phyloP scores from a whole-genome alignment of 2,888 invertebrate species.

The Drymonia ruficornis region DNA sequence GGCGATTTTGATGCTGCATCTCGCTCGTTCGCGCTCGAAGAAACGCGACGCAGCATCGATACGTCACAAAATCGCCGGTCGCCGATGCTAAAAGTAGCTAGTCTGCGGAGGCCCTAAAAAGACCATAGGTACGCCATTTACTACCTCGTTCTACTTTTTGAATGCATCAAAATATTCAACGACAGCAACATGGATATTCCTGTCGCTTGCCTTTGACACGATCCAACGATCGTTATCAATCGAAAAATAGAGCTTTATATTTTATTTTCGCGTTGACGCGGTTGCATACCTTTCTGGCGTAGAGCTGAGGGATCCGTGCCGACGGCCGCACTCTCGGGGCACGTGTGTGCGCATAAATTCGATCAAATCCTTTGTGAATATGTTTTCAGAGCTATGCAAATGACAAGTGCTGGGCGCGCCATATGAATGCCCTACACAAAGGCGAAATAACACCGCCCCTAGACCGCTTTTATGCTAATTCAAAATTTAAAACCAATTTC shows the following conservation, averaged over 20 bases:
- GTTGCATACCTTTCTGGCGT: slow-evolving; percentile 42
- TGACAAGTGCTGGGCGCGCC: slow-evolving; percentile 43
- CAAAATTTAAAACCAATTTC: slow-evolving; percentile 48
- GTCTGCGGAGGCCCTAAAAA: too few species aligned
- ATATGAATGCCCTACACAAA: slow-evolving; percentile 41
- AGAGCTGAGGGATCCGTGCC: slow-evolving; percentile 34
- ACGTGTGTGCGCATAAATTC: slow-evolving; percentile 74
- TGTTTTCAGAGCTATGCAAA: slow-evolving; percentile 43
- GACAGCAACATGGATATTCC: too few species aligned
- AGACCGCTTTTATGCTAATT: slow-evolving; percentile 29
- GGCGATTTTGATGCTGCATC: too few species aligned
- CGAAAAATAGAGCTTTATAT: slow-evolving; percentile 22
- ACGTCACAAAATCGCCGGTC: too few species aligned
- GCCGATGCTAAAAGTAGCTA: too few species aligned
- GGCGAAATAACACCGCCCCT: slow-evolving; percentile 28
- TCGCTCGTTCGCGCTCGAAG: too few species aligned
- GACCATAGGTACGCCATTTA: too few species aligned
- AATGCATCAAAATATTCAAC: too few species aligned
- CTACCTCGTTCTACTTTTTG: too few species aligned
- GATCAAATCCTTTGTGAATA: slow-evolving; percentile 51
- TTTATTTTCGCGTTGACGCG: slow-evolving; percentile 2
- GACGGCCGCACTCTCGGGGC: slow-evolving; percentile 40
- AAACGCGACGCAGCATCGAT: too few species aligned
- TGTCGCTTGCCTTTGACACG: slow-evolving; percentile 1
- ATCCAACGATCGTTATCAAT: not conserved